These are phyloP conservation scores for Calyptommatus sinebrachiatus DNA, from an alignment of 2,113 vertebrate genomes.

Conservation along the genomic window DNA sequence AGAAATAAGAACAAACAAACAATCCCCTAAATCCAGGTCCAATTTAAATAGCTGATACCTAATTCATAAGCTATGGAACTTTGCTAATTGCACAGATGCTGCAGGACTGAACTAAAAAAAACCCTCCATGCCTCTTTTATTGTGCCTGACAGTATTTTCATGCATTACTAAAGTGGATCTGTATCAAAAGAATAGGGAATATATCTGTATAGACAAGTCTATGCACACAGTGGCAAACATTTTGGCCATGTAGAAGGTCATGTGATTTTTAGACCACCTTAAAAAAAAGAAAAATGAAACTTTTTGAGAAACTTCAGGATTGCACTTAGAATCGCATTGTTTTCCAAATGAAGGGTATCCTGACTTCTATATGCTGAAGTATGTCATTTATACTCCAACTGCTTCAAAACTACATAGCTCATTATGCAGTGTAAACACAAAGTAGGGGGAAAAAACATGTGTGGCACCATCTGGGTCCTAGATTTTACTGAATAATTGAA, in stretches of 20 bases:
- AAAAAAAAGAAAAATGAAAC: no score
- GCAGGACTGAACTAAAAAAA: neutral
- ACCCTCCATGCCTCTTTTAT: no score
- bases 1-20: neutral
- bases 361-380: neutral
- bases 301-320: no score
- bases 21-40: neutral
- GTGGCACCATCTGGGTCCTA: neutral
- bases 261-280: no score
- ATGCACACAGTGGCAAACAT: no score
- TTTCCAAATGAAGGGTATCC: neutral
- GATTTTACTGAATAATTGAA: conserved; percentile 10
- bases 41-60: neutral
- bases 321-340: neutral
- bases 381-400: neutral
- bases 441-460: neutral
- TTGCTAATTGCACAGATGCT: neutral
- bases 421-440: neutral
- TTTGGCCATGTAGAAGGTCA: no score
- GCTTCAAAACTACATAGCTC: neutral
- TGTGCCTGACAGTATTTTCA: neutral
- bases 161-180: no score
- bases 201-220: no score
- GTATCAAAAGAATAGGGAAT: no score
- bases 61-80: neutral